Evolutionary conservation across 2,113 vertebrate species (phyloP), one percentile per base, ranked within the genome.

Genomic region (Mormoops blainvillei): DNA sequence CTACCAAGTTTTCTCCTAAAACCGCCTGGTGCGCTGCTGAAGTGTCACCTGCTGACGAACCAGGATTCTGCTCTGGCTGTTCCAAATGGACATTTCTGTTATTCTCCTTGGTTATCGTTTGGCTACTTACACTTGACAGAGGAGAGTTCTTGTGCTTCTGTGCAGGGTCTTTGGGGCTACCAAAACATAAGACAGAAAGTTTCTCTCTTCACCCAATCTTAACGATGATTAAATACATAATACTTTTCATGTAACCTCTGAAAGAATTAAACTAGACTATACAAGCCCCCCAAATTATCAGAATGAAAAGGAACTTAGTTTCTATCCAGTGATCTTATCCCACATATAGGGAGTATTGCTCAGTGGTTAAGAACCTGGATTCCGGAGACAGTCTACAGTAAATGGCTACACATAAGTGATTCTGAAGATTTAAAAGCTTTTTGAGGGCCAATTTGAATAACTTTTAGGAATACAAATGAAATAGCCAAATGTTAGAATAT

Each of bases 161-260:
- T n/a, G 82, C 71, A 73, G 98, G 83, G 92, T 97, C 98, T 96
- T 84, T 96, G 92, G 73, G 63, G 94, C 98, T 98, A 81, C 74
- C 36, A 76, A 95, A 95, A 95, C 91, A 97, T 7, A 97, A 97
- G 67, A 92, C 6, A 91, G 73, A 85, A 73, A 73, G 65, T 74
- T 93, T 97, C 91, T 87, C 54, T 96, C 77, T 92, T 97, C 71
- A 94, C 31, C 11, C 82, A 61, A 15, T 89, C 50, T 85, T 87
- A 85, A 67, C 45, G 45, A 94, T 38, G 22, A 81, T 73, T 33
- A 88, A 63, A n/a, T 43, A 86, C 31, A 41, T 5, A 95, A 16
- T 26, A 87, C 24, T 84, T 68, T 54, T 38, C 86, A 89, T 4
- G 10, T 20, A 65, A 73, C 18, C 48, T 94, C 67, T 36, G 45